phyloP scores from a whole-genome alignment of 2,888 invertebrate genomes.

The Prionchulus punctatus region DNA sequence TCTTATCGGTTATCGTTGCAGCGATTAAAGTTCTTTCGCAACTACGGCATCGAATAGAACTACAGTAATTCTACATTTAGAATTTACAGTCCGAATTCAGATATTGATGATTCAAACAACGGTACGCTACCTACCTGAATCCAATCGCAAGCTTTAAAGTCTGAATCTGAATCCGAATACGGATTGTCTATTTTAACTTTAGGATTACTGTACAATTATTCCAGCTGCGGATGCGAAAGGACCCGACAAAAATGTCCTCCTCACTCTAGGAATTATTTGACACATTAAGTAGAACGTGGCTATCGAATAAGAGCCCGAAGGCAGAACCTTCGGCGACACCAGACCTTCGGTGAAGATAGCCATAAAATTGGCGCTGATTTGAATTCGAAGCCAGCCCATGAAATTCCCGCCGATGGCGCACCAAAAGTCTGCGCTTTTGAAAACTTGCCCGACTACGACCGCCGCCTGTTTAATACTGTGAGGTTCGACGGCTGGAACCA shows the following conservation, averaged over 20 bases:
- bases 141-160: too few species aligned
- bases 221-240: background rate
- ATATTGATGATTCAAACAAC: too few species aligned
- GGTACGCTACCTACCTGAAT: too few species aligned
- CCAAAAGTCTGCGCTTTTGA: background rate
- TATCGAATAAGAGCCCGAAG: slow-evolving; percentile 1
- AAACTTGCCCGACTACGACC: background rate
- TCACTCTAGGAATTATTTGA: background rate
- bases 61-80: too few species aligned
- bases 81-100: too few species aligned
- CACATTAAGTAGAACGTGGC: slow-evolving; percentile 3
- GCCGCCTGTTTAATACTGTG: background rate
- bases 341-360: slow-evolving; percentile 6
- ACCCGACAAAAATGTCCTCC: background rate
- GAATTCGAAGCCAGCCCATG: background rate
- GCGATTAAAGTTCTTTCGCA: too few species aligned
- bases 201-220: too few species aligned
- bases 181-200: too few species aligned
- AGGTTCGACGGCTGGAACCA: too few species aligned
- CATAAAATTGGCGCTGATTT: background rate
- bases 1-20: too few species aligned
- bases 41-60: too few species aligned
- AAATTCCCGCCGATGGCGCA: background rate
- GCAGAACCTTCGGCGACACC: background rate
- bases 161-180: too few species aligned